Evolutionary conservation across 2,888 invertebrate genomes (phyloP).

Genomic region (Agriopis aurantiaria): DNA sequence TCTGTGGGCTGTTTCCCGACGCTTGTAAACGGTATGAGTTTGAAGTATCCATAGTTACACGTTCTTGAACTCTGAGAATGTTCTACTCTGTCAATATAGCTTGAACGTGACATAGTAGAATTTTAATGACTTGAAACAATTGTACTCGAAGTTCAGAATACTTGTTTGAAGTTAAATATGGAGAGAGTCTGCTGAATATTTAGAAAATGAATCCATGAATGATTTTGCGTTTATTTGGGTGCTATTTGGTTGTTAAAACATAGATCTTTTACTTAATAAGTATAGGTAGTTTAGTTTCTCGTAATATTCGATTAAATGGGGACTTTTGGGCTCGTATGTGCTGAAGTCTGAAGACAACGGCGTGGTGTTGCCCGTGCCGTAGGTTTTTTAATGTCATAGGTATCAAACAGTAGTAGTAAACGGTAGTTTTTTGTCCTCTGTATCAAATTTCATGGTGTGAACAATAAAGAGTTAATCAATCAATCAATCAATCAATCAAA

Average conservation of each 20-base stretch:
- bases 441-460: too few species aligned
- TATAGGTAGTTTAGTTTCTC: too few species aligned
- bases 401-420: too few species aligned
- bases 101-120: constrained; percentile 21
- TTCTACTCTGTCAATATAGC: constrained; percentile 2
- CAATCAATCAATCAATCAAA: too few species aligned
- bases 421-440: too few species aligned
- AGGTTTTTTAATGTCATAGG: too few species aligned
- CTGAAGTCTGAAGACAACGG: too few species aligned
- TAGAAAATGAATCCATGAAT: constrained; percentile 7
- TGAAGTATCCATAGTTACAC: not conserved
- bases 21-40: not conserved
- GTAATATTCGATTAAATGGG: not conserved
- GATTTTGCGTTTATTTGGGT: not conserved
- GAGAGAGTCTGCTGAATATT: not conserved
- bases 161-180: constrained; percentile 12
- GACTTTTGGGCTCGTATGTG: too few species aligned
- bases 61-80: not conserved
- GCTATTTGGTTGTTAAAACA: not conserved
- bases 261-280: not conserved
- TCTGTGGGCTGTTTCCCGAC: not conserved
- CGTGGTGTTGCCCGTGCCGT: too few species aligned
- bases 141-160: constrained; percentile 2
- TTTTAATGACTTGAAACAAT: constrained; percentile 18
- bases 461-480: too few species aligned